These are phyloP conservation scores for Bilobella aurantiaca DNA, from an alignment of 1,140 invertebrate species.

Conservation along the genomic window DNA sequence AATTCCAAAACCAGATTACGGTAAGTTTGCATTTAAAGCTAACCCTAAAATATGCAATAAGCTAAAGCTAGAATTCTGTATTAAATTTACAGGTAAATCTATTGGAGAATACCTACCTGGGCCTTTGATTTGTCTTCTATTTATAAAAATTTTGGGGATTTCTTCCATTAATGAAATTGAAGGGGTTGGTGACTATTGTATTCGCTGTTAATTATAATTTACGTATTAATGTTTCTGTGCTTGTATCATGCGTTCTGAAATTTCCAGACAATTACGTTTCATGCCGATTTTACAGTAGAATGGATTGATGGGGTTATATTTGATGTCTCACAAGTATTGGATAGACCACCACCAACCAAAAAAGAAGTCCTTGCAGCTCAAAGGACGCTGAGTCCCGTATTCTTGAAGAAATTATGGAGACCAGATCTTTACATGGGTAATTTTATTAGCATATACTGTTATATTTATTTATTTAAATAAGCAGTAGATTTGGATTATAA, in stretches of 20 bases:
- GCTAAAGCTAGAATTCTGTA: neutral
- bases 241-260: neutral
- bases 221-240: neutral
- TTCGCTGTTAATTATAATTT: neutral
- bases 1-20: neutral
- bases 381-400: neutral
- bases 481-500: neutral
- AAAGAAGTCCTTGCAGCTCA: neutral
- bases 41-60: neutral
- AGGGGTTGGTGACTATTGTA: neutral
- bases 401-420: neutral
- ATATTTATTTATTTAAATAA: neutral
- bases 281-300: neutral
- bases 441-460: neutral
- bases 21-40: neutral
- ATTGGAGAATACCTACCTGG: neutral
- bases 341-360: neutral
- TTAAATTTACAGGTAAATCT: neutral
- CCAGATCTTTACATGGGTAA: conserved; percentile 9
- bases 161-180: neutral
- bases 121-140: neutral
- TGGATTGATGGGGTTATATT: neutral
- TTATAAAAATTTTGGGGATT: neutral
- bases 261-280: neutral
- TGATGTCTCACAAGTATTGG: neutral